Conservation (phyloP, 2,113 vertebrate species). For the Rafetus swinhoei region DNA sequence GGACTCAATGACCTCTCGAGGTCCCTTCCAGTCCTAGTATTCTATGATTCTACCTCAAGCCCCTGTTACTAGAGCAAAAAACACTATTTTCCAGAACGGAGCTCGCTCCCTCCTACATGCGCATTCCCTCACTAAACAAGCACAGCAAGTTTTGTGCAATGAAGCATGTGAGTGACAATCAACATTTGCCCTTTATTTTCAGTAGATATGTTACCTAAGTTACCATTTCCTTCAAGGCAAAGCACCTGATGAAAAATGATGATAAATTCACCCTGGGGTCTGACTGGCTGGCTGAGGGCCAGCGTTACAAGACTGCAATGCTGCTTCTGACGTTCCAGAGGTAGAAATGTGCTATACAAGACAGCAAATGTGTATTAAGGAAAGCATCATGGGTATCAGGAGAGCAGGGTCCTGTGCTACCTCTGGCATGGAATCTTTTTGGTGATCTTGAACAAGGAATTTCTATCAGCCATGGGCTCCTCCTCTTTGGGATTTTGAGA, state of each 20-base stretch:
- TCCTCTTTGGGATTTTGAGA: background rate
- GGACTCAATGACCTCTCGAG: no score
- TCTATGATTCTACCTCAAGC: background rate
- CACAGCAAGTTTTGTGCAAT: background rate
- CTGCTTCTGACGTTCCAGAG: background rate
- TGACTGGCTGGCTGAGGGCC: background rate
- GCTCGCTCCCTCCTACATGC: background rate
- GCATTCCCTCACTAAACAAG: background rate
- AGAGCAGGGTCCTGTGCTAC: background rate
- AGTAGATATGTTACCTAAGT: background rate
- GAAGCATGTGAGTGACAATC: background rate
- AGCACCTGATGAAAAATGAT: background rate
- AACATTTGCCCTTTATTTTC: background rate
- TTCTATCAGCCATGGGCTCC: background rate
- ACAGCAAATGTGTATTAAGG: background rate
- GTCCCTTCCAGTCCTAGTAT: no score
- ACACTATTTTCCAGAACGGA: background rate
- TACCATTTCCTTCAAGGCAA: background rate
- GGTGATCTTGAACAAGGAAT: background rate
- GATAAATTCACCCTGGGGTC: background rate
- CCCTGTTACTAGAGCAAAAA: background rate
- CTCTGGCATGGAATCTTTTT: background rate
- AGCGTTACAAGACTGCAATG: background rate
- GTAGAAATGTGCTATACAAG: background rate
- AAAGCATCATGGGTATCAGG: background rate